Percentiles rank a stretch among this genome's conserved stretches.
These are phyloP conservation scores for Pachymerium ferrugineum DNA, from an alignment of 2,888 invertebrate genomes.

Conservation along the genomic window DNA sequence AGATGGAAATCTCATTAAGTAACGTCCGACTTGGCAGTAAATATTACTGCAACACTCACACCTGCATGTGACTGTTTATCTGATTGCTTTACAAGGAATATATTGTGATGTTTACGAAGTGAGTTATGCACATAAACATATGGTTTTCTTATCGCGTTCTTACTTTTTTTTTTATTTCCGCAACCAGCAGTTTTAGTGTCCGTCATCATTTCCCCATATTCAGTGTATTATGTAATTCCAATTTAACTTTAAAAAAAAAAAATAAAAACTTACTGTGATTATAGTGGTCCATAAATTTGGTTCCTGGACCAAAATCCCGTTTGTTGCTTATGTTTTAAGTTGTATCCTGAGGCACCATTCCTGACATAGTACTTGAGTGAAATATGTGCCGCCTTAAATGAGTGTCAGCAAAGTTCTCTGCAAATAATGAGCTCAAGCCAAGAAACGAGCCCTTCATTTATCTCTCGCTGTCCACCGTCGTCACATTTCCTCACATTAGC, in stretches of 20 bases:
- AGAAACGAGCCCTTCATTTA: constrained; percentile 21
- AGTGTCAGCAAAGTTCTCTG: constrained; percentile 11
- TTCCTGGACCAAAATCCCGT: not conserved
- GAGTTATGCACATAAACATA: too few species aligned
- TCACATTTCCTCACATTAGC: constrained; percentile 13
- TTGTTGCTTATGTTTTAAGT: not conserved
- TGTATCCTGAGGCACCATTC: not conserved
- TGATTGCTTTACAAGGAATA: not conserved
- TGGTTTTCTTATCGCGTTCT: too few species aligned
- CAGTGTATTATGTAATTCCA: too few species aligned
- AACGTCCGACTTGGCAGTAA: constrained; percentile 1
- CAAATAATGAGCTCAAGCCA: constrained; percentile 15
- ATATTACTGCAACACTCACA: constrained; percentile 10
- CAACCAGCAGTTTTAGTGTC: too few species aligned
- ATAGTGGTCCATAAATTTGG: not conserved
- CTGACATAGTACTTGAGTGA: constrained; percentile 14
- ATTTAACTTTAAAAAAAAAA: too few species aligned
- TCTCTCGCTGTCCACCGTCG: constrained; percentile 9
- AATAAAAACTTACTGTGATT: too few species aligned
- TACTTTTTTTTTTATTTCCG: too few species aligned
- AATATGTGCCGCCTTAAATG: constrained; percentile 18
- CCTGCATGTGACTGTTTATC: not conserved
- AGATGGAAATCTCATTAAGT: constrained; percentile 18
- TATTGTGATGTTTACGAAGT: too few species aligned
- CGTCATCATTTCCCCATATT: too few species aligned